A percentile compares a stretch with the other conserved stretches of the same genome.
phyloP scores from a whole-genome alignment of 2,888 invertebrate species.

The Ormyrus thymus region DNA sequence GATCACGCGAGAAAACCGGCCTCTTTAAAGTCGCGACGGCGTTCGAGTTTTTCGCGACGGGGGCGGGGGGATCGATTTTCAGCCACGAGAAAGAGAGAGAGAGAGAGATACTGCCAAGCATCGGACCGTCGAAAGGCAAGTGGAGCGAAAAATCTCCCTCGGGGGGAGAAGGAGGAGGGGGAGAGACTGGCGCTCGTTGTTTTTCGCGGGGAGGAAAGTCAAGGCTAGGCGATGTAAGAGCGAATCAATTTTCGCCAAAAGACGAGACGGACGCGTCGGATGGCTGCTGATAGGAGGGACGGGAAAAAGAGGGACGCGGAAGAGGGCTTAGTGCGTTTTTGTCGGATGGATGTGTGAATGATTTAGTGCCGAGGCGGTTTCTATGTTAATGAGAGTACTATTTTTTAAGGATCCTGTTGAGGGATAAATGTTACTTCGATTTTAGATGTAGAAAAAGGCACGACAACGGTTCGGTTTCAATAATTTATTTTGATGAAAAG shows the following conservation, averaged over 20 bases:
- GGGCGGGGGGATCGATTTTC: slow-evolving; percentile 16
- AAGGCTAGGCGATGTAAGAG: slow-evolving; percentile 11
- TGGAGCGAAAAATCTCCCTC: slow-evolving; percentile 36
- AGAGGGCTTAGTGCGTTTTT: not conserved
- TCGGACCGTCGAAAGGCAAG: not conserved
- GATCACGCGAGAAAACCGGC: slow-evolving; percentile 10
- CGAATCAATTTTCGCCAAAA: slow-evolving; percentile 34
- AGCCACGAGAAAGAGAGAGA: not conserved
- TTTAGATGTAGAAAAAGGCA: too few relatives aligned
- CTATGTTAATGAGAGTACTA: too few relatives aligned
- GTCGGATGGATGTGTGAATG: too few relatives aligned
- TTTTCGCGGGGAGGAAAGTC: slow-evolving; percentile 9
- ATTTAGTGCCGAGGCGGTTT: too few relatives aligned
- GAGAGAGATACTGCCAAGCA: too few relatives aligned
- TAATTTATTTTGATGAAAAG: too few relatives aligned
- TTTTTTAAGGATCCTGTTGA: too few relatives aligned
- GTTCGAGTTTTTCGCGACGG: slow-evolving; percentile 12
- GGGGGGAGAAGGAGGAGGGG: not conserved
- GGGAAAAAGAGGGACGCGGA: not conserved
- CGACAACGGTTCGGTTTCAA: too few relatives aligned
- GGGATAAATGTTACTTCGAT: too few relatives aligned
- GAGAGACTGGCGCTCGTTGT: not conserved
- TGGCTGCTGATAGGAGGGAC: not conserved
- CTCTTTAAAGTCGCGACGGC: slow-evolving; percentile 12
- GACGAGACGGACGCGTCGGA: not conserved